phyloP scores from a whole-genome alignment of 2,797 vertebrate species.

The Steatocranus sp. region DNA sequence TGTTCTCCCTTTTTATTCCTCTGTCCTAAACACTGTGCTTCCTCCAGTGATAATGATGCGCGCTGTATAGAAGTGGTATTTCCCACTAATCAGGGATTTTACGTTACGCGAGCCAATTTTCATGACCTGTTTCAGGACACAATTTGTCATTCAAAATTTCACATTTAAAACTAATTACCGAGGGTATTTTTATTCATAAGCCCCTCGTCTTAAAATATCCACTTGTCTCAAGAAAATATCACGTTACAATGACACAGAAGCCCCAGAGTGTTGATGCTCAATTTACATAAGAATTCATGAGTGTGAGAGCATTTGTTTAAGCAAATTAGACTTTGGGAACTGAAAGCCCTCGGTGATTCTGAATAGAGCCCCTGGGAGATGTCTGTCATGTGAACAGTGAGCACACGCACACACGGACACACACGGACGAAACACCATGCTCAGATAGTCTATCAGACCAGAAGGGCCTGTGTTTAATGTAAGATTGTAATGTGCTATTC shows the following conservation, averaged over 20 bases:
- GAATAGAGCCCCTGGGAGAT: conserved; percentile 7
- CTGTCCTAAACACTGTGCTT: conserved; percentile 4
- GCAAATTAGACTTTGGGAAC: conserved; percentile 45
- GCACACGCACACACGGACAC: not conserved
- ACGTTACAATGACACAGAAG: conserved; percentile 35
- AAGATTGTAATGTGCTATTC: not conserved
- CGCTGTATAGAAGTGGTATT: conserved; percentile 16
- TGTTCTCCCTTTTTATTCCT: not conserved
- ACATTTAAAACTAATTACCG: conserved; percentile 56
- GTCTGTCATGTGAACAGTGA: conserved; percentile 1
- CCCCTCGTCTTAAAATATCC: conserved; percentile 41
- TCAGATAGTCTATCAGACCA: not conserved
- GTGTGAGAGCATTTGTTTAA: conserved; percentile 50
- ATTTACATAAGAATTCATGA: conserved; percentile 50
- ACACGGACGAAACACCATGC: not conserved
- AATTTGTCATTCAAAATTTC: conserved; percentile 41
- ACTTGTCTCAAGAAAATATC: conserved; percentile 39
- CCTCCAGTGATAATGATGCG: not conserved
- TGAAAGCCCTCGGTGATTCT: conserved; percentile 25
- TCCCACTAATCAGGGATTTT: not conserved
- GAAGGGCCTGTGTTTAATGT: not conserved
- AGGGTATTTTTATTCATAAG: conserved; percentile 57
- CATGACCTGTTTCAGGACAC: conserved; percentile 26
- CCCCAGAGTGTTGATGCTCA: conserved; percentile 18
- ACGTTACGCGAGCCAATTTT: conserved; percentile 6